Evolutionary conservation across 2,888 invertebrate genomes (phyloP).

Genomic region (Euzetes globulus): DNA sequence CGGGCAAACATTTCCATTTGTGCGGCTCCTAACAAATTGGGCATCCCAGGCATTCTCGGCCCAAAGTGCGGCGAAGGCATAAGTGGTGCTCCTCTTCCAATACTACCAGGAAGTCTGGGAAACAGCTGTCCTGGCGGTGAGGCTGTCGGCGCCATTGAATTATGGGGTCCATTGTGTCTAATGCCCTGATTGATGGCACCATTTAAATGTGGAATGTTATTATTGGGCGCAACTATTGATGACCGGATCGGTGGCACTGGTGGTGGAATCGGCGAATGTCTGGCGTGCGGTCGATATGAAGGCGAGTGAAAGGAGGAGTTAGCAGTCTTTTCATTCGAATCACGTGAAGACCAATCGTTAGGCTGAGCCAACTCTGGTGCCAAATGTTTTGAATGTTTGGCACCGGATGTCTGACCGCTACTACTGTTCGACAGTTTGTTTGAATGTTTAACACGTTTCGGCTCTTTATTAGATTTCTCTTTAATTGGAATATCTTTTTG

Average conservation of each 20-base stretch:
- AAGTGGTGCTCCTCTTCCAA: slow-evolving; percentile 17
- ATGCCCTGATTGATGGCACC: slow-evolving; percentile 21
- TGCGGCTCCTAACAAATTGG: slow-evolving; percentile 39
- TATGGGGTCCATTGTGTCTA: slow-evolving; percentile 7
- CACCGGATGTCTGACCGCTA: not conserved
- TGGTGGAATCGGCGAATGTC: not conserved
- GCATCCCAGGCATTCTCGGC: slow-evolving; percentile 31
- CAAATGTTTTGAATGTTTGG: not conserved
- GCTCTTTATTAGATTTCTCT: slow-evolving; percentile 3
- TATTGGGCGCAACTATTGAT: slow-evolving; percentile 5
- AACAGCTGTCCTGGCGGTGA: not conserved
- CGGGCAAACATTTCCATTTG: slow-evolving; percentile 46
- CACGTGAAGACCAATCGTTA: slow-evolving; percentile 4
- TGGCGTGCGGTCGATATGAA: not conserved
- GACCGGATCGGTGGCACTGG: not conserved
- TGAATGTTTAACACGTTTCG: slow-evolving; percentile 11
- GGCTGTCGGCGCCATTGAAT: not conserved
- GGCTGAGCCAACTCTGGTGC: not conserved
- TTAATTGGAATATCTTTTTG: slow-evolving; percentile 33
- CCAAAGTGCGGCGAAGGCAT: slow-evolving; percentile 35
- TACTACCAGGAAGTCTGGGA: not conserved
- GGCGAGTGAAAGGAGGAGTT: slow-evolving; percentile 19
- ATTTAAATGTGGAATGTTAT: slow-evolving; percentile 28
- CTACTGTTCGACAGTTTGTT: not conserved
- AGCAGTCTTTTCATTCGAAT: not conserved